phyloP scores from a whole-genome alignment of 1,140 invertebrate genomes.

The Hylaeus volcanicus region DNA sequence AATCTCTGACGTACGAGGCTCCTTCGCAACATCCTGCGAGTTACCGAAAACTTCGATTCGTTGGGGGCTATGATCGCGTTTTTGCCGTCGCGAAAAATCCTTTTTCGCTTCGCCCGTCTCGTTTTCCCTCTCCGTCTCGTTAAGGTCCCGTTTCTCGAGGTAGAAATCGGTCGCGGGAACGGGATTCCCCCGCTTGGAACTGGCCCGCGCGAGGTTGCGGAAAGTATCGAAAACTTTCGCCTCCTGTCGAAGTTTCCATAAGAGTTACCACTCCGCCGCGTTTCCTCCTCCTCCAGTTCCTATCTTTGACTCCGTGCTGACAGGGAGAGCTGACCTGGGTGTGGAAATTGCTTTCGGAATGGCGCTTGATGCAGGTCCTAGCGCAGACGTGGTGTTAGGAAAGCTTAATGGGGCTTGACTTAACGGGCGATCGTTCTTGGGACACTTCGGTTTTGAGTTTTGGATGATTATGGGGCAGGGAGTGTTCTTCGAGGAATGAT shows the following conservation, averaged over 20 bases:
- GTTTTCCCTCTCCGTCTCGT: constrained; percentile 22
- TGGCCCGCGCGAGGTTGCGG: constrained; percentile 32
- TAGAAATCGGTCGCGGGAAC: constrained; percentile 22
- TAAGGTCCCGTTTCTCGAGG: constrained; percentile 44
- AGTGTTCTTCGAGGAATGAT: too few species aligned
- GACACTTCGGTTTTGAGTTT: too few species aligned
- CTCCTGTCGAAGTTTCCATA: constrained; percentile 47
- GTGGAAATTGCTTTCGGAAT: too few species aligned
- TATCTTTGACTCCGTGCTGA: constrained; percentile 32
- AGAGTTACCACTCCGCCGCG: constrained; percentile 47
- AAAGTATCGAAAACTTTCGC: constrained; percentile 59
- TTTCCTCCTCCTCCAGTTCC: neutral
- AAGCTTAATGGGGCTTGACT: too few species aligned
- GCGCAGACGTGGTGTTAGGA: too few species aligned
- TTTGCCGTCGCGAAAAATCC: constrained; percentile 2
- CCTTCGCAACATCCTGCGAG: constrained; percentile 18
- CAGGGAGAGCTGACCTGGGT: too few species aligned
- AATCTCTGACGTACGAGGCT: constrained; percentile 41
- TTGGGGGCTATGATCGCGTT: neutral
- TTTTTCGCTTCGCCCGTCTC: constrained; percentile 34
- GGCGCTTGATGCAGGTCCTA: too few species aligned
- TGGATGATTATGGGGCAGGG: too few species aligned
- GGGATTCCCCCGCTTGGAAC: constrained; percentile 32
- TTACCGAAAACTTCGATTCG: constrained; percentile 46
- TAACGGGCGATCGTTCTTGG: too few species aligned